A percentile compares a stretch with the other conserved stretches of the same genome.
These are phyloP conservation scores for Pterocles burchelli DNA, from an alignment of 2,113 vertebrate species.

Conservation along the genomic window DNA sequence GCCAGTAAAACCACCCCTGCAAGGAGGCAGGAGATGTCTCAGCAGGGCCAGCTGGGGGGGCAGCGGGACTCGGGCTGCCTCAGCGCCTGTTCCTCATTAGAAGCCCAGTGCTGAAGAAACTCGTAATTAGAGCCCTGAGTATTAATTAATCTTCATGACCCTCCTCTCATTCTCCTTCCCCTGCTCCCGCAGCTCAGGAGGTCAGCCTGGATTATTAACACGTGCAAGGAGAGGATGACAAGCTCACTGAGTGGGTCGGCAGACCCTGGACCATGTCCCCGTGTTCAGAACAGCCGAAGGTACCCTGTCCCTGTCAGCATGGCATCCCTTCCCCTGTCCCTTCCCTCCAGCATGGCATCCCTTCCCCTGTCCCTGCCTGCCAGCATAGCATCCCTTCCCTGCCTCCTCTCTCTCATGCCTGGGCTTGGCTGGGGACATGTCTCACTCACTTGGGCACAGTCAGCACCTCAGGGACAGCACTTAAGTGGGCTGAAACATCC, in stretches of 20 bases:
- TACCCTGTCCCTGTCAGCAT: background rate
- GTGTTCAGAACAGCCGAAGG: background rate
- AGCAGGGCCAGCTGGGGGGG: background rate
- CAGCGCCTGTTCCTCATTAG: background rate
- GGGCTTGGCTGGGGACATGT: background rate
- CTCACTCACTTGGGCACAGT: background rate
- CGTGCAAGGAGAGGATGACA: background rate
- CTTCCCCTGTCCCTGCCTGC: background rate
- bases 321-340: background rate
- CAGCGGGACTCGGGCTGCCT: background rate
- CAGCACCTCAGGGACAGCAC: background rate
- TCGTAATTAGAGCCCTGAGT: conserved; percentile 41
- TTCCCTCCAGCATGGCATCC: too few relatives aligned
- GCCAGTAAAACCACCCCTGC: background rate
- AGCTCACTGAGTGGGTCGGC: accelerated
- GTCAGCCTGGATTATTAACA: conserved; percentile 28
- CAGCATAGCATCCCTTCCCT: background rate
- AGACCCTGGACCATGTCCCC: background rate
- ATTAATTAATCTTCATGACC: conserved; percentile 61
- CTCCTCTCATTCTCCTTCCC: conserved; percentile 34
- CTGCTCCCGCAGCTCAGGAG: background rate
- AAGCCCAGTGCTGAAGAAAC: conserved; percentile 35
- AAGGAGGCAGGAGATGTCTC: background rate
- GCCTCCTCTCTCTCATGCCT: background rate
- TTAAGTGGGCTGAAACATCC: background rate